Conservation (phyloP, 2,888 invertebrate genomes). For the Temnothorax rugatulus region DNA sequence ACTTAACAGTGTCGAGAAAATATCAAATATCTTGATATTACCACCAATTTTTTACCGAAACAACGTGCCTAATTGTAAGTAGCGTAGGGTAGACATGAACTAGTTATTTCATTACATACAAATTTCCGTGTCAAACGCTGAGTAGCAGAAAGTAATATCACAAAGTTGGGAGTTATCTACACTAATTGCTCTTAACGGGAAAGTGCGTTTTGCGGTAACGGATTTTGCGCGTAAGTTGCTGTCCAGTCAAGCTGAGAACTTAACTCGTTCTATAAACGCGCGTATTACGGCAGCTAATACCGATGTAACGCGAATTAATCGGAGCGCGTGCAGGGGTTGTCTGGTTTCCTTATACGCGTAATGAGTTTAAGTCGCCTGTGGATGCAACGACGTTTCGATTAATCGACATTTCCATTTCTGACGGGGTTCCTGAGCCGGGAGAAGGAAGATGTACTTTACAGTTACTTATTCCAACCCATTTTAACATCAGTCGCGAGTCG, state of each 20-base stretch:
- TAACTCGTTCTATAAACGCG: conserved; percentile 24
- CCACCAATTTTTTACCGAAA: neutral
- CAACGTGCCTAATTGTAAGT: neutral
- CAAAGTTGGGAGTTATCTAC: neutral
- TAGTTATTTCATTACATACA: neutral
- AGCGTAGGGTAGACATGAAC: neutral
- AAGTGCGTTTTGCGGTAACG: conserved; percentile 19
- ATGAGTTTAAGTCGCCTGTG: conserved; percentile 11
- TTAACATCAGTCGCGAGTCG: neutral
- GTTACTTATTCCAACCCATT: conserved; percentile 13
- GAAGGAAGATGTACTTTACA: neutral
- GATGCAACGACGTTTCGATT: conserved; percentile 33
- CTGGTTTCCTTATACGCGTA: conserved; percentile 41
- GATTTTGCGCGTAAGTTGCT: conserved; percentile 20
- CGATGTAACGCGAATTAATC: conserved; percentile 32
- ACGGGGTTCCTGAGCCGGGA: neutral
- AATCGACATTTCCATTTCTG: conserved; percentile 39
- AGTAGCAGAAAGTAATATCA: neutral
- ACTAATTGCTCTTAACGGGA: conserved; percentile 34
- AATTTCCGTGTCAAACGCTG: neutral
- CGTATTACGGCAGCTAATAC: conserved; percentile 10
- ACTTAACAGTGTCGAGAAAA: neutral
- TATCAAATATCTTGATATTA: too few species aligned
- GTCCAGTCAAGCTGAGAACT: conserved; percentile 16
- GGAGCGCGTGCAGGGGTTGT: neutral